These are phyloP conservation scores for Schizothorax lantsangensis DNA, from an alignment of 2,797 vertebrate species.

Conservation along the genomic window DNA sequence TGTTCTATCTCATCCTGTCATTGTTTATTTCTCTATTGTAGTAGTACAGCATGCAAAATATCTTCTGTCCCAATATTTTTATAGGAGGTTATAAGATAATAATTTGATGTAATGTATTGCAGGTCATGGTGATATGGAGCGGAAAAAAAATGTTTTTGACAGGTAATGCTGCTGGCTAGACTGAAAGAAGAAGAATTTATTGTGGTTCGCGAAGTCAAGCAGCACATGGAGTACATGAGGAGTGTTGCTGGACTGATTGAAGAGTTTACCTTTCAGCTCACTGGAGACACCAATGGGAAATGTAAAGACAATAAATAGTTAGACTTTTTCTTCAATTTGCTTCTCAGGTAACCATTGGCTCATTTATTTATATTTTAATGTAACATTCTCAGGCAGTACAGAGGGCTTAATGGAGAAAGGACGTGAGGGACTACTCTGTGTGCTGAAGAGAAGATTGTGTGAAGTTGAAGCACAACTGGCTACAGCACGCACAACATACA, in stretches of 20 bases:
- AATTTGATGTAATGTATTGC: constrained; percentile 24
- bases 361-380: constrained; percentile 2
- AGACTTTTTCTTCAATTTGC: not conserved
- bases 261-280: constrained; percentile 23
- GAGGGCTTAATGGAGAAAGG: constrained; percentile 14
- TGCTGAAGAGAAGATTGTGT: no score
- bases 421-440: constrained; percentile 6
- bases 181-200: constrained; percentile 1
- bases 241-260: constrained; percentile 17
- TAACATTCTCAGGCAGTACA: constrained; percentile 13
- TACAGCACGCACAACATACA: no score
- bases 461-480: no score
- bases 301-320: not conserved
- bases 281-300: constrained; percentile 8
- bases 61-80: constrained; percentile 14
- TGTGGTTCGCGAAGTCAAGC: not conserved
- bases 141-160: constrained; percentile 6
- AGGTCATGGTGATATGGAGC: constrained; percentile 7
- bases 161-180: constrained; percentile 7
- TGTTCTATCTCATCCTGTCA: not conserved
- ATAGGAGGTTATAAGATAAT: constrained; percentile 18
- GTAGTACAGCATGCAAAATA: constrained; percentile 2
- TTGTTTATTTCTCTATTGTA: constrained; percentile 14
- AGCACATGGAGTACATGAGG: constrained; percentile 20
- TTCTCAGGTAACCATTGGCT: constrained; percentile 7